Base-by-base conservation (phyloP, 2,113 vertebrate species). In the Pionites leucogaster region DNA sequence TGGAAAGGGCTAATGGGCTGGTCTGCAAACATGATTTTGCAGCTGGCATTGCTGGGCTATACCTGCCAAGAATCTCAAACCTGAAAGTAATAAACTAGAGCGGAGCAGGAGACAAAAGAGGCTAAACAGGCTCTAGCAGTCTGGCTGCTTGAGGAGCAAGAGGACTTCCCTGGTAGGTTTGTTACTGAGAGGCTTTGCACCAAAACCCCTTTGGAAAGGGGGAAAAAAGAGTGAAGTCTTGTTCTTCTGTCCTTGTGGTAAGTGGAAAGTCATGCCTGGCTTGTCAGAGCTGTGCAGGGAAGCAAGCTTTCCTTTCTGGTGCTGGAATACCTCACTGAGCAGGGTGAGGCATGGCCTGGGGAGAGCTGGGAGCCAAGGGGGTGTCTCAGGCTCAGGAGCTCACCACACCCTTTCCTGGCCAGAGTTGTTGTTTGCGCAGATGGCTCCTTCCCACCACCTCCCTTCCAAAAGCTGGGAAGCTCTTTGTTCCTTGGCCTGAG, bases 361-460 rank as follows among this genome's bases (percentile, higher is more conserved):
- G 12, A 42, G 14, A 62, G 44, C 37, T 57, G 57, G 53, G 52
- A 67, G 69, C 28, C 9, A 17, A 13, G 1, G 2, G 14, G 15
- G 39, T 10, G 1, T 0, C 33, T 53, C n/a, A 11, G 49, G n/a
- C 53, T 29, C 0, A 0, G 1, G 42, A 79, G 42, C 23, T 57
- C 69, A 62, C 37, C 33, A 25, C 65, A 29, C 13, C 55, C 37
- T 68, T 89, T 91, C 85, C 82, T 68, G 69, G 33, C 39, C 2
- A 2, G 60, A 60, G 50, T 8, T 11, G 33, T 20, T 35, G 28
- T 59, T 37, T 31, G 19, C 16, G 28, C 37, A 57, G 27, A 71
- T 4, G 16, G 25, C 39, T 93, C n/a, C 67, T 87, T 82, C 79
- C 31, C 52, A 75, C 20, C 65, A 24, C 22, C 60, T 91, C 74